Conservation (phyloP, 2,797 vertebrate species). For the Harpagifer antarcticus region DNA sequence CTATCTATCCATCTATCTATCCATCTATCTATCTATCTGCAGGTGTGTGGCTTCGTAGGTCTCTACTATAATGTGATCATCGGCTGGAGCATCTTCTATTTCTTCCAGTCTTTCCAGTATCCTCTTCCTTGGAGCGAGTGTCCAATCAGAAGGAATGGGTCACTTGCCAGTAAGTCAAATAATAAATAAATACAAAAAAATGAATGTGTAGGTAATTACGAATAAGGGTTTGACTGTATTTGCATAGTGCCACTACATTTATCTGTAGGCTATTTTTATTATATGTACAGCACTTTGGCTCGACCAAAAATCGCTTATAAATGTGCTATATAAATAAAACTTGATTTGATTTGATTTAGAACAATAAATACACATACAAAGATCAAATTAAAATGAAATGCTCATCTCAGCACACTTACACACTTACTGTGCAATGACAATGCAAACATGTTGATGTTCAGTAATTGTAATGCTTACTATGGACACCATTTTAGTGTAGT, state of each 20-base stretch:
- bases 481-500: too few species aligned
- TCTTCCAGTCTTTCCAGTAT: slow-evolving; percentile 96
- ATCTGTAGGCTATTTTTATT: too few species aligned
- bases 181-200: neutral
- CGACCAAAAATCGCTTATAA: too few species aligned
- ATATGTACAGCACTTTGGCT: too few species aligned
- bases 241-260: neutral
- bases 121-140: slow-evolving; percentile 91
- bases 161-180: slow-evolving; percentile 63
- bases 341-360: too few species aligned
- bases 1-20: too few species aligned
- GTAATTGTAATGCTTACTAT: too few species aligned
- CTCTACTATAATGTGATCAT: slow-evolving; percentile 98
- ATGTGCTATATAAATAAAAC: too few species aligned
- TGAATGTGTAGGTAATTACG: neutral
- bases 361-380: neutral
- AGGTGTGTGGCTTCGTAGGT: slow-evolving; percentile 92
- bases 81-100: slow-evolving; percentile 98
- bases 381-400: too few species aligned
- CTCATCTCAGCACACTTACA: neutral
- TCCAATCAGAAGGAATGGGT: slow-evolving; percentile 87
- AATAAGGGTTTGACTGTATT: neutral
- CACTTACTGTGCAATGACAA: too few species aligned
- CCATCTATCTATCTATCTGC: neutral
- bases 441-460: neutral